Evolutionary conservation across 2,888 invertebrate species (phyloP).

Genomic region (Drosophila putrida): DNA sequence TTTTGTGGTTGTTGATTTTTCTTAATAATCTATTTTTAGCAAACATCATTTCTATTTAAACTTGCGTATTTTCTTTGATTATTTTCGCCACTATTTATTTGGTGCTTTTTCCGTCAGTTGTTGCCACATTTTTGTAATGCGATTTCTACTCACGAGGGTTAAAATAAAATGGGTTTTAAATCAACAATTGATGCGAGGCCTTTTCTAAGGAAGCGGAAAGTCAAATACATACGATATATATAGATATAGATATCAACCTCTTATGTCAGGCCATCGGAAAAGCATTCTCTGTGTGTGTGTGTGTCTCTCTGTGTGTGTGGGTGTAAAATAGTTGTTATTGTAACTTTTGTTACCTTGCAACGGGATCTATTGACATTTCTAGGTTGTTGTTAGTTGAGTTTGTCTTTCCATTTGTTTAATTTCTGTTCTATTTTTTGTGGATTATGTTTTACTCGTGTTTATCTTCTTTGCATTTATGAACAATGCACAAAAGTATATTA

Average conservation of each 20-base stretch:
- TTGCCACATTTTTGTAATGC: constrained; percentile 46
- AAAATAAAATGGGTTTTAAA: constrained; percentile 54
- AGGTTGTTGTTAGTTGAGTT: constrained; percentile 53
- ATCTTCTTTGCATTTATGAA: constrained; percentile 40
- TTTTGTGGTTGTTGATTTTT: constrained; percentile 15
- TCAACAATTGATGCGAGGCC: constrained; percentile 32
- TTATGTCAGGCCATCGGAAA: constrained; percentile 42
- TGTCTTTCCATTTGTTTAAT: constrained; percentile 23
- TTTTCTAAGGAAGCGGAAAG: constrained; percentile 39
- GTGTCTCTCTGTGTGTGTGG: neutral
- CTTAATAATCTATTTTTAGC: constrained; percentile 67
- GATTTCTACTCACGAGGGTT: constrained; percentile 52
- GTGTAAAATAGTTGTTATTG: constrained; percentile 23
- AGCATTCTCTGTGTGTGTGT: constrained; percentile 9
- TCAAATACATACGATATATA: constrained; percentile 41
- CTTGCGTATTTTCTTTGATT: constrained; percentile 58
- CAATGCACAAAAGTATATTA: neutral
- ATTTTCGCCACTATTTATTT: constrained; percentile 38
- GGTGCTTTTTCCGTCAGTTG: constrained; percentile 13
- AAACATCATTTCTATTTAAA: constrained; percentile 73
- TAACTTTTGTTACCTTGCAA: constrained; percentile 51
- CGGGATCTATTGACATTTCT: constrained; percentile 72
- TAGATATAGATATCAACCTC: constrained; percentile 44
- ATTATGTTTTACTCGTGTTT: constrained; percentile 8
- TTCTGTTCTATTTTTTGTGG: constrained; percentile 18